Evolutionary conservation across 2,888 invertebrate species (phyloP).

Genomic region (Calephelis perditalis): DNA sequence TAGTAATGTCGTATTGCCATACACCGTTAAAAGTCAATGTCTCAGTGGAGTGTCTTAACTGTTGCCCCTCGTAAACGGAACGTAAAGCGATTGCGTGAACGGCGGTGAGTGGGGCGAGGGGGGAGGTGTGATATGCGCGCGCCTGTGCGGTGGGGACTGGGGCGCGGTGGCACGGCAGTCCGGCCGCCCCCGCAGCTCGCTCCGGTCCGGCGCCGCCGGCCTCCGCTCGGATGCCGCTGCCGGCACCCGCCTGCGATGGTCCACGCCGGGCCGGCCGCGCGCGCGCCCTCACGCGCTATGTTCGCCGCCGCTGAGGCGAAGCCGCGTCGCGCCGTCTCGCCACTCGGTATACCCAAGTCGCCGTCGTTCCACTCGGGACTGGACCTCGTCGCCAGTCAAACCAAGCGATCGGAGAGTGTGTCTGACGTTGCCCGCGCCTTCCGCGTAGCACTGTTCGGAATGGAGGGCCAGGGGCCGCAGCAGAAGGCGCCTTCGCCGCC

Average conservation of each 20-base stretch:
- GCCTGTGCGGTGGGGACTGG: slow-evolving; percentile 28
- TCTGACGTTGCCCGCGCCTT: slow-evolving; percentile 72
- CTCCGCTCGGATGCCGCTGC: slow-evolving; percentile 74
- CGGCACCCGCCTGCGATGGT: slow-evolving; percentile 77
- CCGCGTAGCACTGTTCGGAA: slow-evolving; percentile 64
- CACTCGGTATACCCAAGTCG: slow-evolving; percentile 89
- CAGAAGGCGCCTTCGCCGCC: slow-evolving; percentile 66
- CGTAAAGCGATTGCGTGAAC: slow-evolving; percentile 33
- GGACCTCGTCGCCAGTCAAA: slow-evolving; percentile 85
- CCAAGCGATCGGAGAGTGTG: slow-evolving; percentile 68
- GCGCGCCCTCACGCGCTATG: slow-evolving; percentile 75
- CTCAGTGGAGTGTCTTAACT: neutral
- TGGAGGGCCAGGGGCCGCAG: slow-evolving; percentile 59
- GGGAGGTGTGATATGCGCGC: slow-evolving; percentile 33
- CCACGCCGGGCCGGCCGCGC: slow-evolving; percentile 77
- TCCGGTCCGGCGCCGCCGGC: slow-evolving; percentile 71
- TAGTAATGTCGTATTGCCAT: too few species aligned
- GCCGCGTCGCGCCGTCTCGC: slow-evolving; percentile 76
- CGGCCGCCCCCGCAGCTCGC: slow-evolving; percentile 69
- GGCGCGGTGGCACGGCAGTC: slow-evolving; percentile 55
- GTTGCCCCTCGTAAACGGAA: slow-evolving; percentile 42
- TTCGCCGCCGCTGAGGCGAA: slow-evolving; percentile 72
- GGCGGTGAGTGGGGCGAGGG: slow-evolving; percentile 27
- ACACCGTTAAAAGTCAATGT: too few species aligned
- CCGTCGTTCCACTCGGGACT: slow-evolving; percentile 93